phyloP scores from a whole-genome alignment of 2,888 invertebrate genomes.

The Pherbina coryleti region DNA sequence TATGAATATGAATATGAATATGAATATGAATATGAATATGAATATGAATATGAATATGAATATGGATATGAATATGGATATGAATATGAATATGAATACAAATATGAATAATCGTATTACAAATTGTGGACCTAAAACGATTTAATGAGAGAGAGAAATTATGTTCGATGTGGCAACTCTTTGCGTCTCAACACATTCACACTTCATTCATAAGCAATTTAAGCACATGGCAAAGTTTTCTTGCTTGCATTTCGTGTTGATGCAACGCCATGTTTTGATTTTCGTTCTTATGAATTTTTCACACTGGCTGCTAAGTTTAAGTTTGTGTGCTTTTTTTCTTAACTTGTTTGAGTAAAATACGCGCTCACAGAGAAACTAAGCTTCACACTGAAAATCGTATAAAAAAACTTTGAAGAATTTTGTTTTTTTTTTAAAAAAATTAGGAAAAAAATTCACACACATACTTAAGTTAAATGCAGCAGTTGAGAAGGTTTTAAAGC shows the following conservation, averaged over 20 bases:
- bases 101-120: too few relatives aligned
- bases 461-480: background rate
- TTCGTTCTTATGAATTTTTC: conserved; percentile 1
- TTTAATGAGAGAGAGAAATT: too few relatives aligned
- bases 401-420: background rate
- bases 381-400: background rate
- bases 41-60: too few relatives aligned
- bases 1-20: too few relatives aligned
- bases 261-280: conserved; percentile 28
- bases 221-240: conserved; percentile 28
- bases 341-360: background rate
- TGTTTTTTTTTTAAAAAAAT: conserved; percentile 12
- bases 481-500: background rate
- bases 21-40: too few relatives aligned
- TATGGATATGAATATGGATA: too few relatives aligned
- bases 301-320: background rate
- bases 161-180: background rate
- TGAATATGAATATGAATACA: too few relatives aligned
- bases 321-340: background rate
- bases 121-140: too few relatives aligned
- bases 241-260: conserved; percentile 17
- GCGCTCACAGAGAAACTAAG: background rate
- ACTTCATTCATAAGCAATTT: conserved; percentile 35
- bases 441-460: background rate
- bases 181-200: background rate